Evolutionary conservation across 2,888 invertebrate genomes (phyloP).

Genomic region (Hirudinaria manillensis): DNA sequence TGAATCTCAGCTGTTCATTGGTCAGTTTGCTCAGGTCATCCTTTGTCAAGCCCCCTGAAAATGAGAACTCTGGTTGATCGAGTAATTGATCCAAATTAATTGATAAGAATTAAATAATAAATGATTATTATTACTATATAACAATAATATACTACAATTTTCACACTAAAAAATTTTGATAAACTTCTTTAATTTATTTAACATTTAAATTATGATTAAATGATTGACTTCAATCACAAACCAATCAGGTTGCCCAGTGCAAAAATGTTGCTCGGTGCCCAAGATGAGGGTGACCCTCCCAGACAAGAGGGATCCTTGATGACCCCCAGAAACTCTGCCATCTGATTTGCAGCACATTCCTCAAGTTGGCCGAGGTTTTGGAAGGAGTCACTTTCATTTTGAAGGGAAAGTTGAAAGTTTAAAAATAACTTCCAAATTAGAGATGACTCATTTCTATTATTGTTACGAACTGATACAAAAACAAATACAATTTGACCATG

Average conservation of each 20-base stretch:
- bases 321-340: background rate
- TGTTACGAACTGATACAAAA: no score
- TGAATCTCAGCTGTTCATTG: slow-evolving; percentile 22
- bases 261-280: background rate
- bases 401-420: no score
- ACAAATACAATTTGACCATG: background rate
- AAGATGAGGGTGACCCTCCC: background rate
- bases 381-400: slow-evolving; percentile 23
- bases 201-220: background rate
- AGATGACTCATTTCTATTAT: no score
- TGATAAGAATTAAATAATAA: background rate
- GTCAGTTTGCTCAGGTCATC: slow-evolving; percentile 24
- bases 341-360: slow-evolving; percentile 26
- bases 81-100: background rate
- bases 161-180: background rate
- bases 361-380: slow-evolving; percentile 16
- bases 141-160: background rate
- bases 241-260: slow-evolving; percentile 22
- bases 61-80: background rate
- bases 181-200: background rate
- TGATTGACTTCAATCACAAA: background rate
- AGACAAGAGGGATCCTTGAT: slow-evolving; percentile 17
- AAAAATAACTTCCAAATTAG: background rate
- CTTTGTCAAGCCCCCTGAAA: slow-evolving; percentile 27
- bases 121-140: background rate